A percentile compares a stretch with the other conserved stretches of the same genome.
Evolutionary conservation across 2,888 invertebrate genomes (phyloP).

Genomic region (Metallyticus violacea): DNA sequence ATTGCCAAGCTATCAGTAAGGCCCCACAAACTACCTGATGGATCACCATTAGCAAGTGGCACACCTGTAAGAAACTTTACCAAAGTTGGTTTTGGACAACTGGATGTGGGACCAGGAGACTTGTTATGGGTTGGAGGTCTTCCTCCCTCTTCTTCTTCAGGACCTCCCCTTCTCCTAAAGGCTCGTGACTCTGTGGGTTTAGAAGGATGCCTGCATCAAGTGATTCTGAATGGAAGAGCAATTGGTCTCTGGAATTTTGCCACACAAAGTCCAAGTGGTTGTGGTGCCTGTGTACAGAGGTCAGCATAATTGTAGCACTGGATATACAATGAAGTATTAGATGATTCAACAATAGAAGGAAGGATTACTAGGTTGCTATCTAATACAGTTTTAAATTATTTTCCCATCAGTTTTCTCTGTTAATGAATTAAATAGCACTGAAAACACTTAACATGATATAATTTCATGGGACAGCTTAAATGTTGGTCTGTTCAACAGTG

Average conservation of each 20-base stretch:
- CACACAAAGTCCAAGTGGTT: conserved; percentile 62
- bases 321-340: no score
- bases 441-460: no score
- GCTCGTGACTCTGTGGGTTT: conserved; percentile 49
- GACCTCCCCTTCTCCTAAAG: conserved; percentile 40
- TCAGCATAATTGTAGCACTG: conserved; percentile 40
- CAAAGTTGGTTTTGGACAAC: conserved; percentile 53
- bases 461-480: no score
- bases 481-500: no score
- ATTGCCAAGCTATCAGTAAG: conserved; percentile 67
- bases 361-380: neutral
- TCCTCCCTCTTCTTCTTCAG: conserved; percentile 13
- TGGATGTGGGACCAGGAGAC: conserved; percentile 53
- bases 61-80: conserved; percentile 51
- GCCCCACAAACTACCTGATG: conserved; percentile 51
- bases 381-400: neutral
- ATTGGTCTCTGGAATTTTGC: conserved; percentile 89
- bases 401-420: no score
- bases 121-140: conserved; percentile 57
- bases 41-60: conserved; percentile 44
- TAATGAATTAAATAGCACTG: no score
- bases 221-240: conserved; percentile 71
- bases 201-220: conserved; percentile 77
- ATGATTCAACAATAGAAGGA: no score
- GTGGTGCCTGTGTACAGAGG: conserved; percentile 76